These are phyloP conservation scores for Cryptoprocta ferox DNA, from an alignment of 2,797 vertebrate species.

Conservation along the genomic window DNA sequence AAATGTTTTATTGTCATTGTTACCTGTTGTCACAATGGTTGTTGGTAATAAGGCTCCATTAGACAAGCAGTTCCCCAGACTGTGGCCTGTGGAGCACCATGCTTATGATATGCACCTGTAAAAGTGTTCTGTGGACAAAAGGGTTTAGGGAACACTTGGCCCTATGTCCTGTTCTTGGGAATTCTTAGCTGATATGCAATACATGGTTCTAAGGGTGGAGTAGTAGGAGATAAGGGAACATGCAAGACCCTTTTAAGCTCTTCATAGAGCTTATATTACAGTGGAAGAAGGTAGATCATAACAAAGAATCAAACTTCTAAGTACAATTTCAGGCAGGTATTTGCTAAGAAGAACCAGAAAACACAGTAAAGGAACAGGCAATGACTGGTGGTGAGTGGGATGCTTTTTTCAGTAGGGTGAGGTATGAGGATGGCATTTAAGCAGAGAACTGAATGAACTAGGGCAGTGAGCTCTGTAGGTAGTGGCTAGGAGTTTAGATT, in stretches of 20 bases:
- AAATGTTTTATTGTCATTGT: background rate
- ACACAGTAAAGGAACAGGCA: background rate
- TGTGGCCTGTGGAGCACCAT: background rate
- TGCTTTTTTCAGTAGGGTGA: background rate
- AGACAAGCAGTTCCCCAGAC: background rate
- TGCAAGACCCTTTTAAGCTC: background rate
- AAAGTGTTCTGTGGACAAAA: background rate
- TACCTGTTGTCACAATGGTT: background rate
- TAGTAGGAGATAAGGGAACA: background rate
- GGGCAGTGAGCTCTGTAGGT: background rate
- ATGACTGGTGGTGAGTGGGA: background rate
- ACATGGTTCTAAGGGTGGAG: background rate
- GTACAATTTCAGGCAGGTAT: background rate
- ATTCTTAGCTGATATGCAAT: background rate
- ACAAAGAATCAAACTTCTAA: background rate
- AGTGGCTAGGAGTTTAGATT: background rate
- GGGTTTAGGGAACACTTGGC: background rate
- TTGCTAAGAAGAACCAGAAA: conserved; percentile 23
- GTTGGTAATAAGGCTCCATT: background rate
- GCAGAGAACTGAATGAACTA: background rate
- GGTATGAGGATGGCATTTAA: background rate
- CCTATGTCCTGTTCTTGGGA: background rate
- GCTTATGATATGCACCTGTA: background rate
- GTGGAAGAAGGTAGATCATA: background rate
- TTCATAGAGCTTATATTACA: background rate